Evolutionary conservation across 2,797 vertebrate species (phyloP).

Genomic region (Clangula hyemalis): DNA sequence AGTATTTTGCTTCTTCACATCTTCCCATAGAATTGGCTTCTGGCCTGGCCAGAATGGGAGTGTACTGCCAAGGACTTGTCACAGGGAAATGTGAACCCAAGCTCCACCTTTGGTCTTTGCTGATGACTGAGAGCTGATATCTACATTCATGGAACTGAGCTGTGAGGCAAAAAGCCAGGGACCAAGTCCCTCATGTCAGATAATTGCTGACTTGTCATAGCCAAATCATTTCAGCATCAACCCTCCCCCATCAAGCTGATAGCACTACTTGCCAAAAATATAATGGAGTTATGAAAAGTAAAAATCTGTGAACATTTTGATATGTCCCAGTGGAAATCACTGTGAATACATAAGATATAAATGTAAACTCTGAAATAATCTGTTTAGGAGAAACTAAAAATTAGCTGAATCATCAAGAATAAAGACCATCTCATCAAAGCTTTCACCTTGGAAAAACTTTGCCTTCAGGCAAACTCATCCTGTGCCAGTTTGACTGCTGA

Average conservation of each 20-base stretch:
- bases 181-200: accelerated
- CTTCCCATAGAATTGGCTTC: background rate
- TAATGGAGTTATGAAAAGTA: background rate
- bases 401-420: background rate
- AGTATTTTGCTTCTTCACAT: background rate
- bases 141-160: background rate
- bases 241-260: background rate
- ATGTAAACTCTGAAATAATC: background rate
- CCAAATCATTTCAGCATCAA: background rate
- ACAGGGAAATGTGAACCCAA: background rate
- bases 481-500: background rate
- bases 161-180: background rate
- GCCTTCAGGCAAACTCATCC: background rate
- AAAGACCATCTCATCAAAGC: background rate
- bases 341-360: background rate
- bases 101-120: background rate
- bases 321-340: background rate
- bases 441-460: background rate
- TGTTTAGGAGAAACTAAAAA: background rate
- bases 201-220: background rate
- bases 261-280: background rate
- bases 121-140: background rate
- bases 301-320: background rate
- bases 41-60: background rate
- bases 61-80: background rate